Evolutionary conservation across 2,888 invertebrate genomes (phyloP), one percentile per base, ranked within the genome.

Genomic region (Thecocarcelia acutangulata): DNA sequence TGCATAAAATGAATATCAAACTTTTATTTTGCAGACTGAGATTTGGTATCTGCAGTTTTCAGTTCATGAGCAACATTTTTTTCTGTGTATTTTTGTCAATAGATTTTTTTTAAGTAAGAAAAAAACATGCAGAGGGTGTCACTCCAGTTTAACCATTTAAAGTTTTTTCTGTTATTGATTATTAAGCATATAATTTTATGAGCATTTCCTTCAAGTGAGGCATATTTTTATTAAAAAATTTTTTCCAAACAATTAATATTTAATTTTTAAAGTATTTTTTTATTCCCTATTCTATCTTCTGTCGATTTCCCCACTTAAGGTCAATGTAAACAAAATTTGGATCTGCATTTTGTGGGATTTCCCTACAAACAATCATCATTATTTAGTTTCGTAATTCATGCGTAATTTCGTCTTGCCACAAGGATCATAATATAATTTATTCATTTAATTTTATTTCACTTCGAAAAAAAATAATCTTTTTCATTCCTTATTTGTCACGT

Each of bases 401-500:
- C 21, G 48, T 64, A 40, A 40, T 37, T 64, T 58, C 44, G 44
- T 59, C 19, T 52, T 46, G 40, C 61, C 48, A 72, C 28, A 48
- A 81, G 72, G 76, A 81, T 48, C 66, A 58, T 50, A 19, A 15
- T 17, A 63, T 40, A 69, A 50, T 74, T 69, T 58, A 46, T 68
- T 37, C 61, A 44, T 59, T 78, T 37, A 21, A 46, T 75, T 50
- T 59, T 17, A 11, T 12, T 40, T 63, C 58, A 58, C 33, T 56
- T 15, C 3, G 4, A 13, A 15, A 15, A 46, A 56, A 37, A 56
- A 59, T 81, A 81, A 81, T 81, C 81, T 68, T 44, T 42, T 46
- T 46, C 48, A 68, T 76, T 81, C 58, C 61, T 24, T 61, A 54
- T 81, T 73, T 81, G 81, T 81, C 81, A 81, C 81, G 81, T 81